Conservation (phyloP, 2,888 invertebrate genomes). For the Drosophila vallismaia region DNA sequence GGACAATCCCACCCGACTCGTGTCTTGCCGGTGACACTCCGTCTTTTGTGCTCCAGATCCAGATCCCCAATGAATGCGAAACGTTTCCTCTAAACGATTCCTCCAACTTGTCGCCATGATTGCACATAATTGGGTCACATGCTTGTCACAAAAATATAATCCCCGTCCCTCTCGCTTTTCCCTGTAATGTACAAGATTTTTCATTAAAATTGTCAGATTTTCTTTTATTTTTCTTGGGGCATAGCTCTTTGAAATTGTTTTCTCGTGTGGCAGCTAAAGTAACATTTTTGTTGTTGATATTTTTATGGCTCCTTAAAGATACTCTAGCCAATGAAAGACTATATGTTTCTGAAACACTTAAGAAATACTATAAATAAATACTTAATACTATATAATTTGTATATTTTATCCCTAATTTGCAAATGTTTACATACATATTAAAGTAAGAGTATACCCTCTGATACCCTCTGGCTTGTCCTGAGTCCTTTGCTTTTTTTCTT, state of each 20-base stretch:
- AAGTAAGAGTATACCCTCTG: conserved; percentile 32
- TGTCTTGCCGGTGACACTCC: conserved; percentile 72
- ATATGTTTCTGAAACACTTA: too few species aligned
- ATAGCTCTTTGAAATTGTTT: conserved; percentile 62
- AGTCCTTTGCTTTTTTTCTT: neutral
- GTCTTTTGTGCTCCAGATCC: conserved; percentile 56
- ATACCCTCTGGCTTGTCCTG: conserved; percentile 13
- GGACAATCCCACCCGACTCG: conserved; percentile 39
- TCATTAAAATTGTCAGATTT: conserved; percentile 73
- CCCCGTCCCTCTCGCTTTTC: conserved; percentile 5
- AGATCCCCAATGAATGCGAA: conserved; percentile 62
- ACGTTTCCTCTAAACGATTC: conserved; percentile 56
- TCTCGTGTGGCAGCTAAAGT: conserved; percentile 41
- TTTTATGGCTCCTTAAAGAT: neutral
- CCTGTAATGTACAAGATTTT: conserved; percentile 55
- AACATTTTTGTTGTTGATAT: conserved; percentile 27
- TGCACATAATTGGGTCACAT: conserved; percentile 78
- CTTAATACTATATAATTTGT: too few species aligned
- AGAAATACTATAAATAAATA: too few species aligned
- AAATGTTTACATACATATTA: neutral
- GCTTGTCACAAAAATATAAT: conserved; percentile 70
- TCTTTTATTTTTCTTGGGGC: conserved; percentile 35
- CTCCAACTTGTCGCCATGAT: conserved; percentile 60
- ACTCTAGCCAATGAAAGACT: neutral
- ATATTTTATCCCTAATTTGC: neutral